Conservation (phyloP, 2,888 invertebrate species). For the Gymnosoma rotundatum region DNA sequence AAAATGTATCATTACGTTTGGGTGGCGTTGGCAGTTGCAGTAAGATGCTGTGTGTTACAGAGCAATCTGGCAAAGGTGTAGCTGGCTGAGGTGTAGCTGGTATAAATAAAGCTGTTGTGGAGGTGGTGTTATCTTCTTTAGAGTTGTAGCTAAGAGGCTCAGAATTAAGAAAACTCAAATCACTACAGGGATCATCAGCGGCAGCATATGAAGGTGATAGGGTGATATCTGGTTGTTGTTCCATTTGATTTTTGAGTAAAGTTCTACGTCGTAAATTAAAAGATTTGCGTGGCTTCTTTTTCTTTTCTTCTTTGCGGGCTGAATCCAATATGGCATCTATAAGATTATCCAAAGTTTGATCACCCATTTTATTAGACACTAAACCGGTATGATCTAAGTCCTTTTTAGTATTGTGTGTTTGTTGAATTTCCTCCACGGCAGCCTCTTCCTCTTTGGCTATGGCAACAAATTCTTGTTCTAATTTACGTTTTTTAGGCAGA, state of each 20-base stretch:
- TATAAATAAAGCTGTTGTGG: neutral
- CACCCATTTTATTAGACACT: constrained; percentile 80
- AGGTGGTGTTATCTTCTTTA: neutral
- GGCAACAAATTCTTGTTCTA: constrained; percentile 77
- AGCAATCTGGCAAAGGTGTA: constrained; percentile 69
- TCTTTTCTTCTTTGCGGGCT: constrained; percentile 78
- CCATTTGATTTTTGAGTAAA: constrained; percentile 75
- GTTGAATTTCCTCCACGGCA: neutral
- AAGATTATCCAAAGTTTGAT: constrained; percentile 80
- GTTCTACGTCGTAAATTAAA: constrained; percentile 79
- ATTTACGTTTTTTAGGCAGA: constrained; percentile 74
- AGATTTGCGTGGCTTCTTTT: constrained; percentile 77
- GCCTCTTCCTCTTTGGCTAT: constrained; percentile 69
- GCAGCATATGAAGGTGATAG: constrained; percentile 80
- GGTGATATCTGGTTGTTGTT: constrained; percentile 69
- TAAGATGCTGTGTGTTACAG: constrained; percentile 62
- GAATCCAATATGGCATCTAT: constrained; percentile 82
- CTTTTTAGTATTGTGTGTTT: constrained; percentile 65
- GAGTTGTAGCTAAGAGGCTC: constrained; percentile 35
- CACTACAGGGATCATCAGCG: constrained; percentile 81
- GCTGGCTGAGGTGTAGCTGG: constrained; percentile 73
- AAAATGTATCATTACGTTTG: constrained; percentile 73
- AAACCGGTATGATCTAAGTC: constrained; percentile 72
- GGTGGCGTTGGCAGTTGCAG: constrained; percentile 74
- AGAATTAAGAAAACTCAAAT: constrained; percentile 77